Percentiles rank a stretch among this genome's conserved stretches.
phyloP scores from a whole-genome alignment of 2,888 invertebrate genomes.

The Hemaris fuciformis region DNA sequence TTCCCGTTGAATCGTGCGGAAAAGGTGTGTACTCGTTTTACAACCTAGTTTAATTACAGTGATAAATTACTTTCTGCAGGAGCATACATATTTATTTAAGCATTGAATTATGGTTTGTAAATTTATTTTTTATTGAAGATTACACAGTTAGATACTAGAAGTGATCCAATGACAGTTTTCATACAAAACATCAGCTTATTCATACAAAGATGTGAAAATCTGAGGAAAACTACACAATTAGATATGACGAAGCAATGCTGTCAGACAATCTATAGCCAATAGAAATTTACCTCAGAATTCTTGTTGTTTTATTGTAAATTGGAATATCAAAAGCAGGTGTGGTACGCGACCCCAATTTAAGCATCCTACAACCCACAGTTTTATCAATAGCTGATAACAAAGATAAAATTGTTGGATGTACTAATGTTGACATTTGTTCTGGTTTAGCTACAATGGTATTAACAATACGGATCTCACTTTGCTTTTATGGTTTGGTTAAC shows the following conservation, averaged over 20 bases:
- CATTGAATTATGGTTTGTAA: neutral
- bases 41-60: neutral
- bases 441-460: constrained; percentile 15
- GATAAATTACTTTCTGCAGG: neutral
- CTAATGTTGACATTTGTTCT: constrained; percentile 35
- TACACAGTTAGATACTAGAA: neutral
- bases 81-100: neutral
- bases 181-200: neutral
- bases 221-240: neutral
- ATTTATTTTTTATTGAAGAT: neutral
- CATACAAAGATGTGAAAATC: neutral
- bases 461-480: constrained; percentile 18
- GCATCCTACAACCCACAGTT: constrained; percentile 53
- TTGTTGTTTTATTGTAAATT: neutral
- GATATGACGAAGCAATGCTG: neutral
- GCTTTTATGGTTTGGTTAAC: constrained; percentile 33
- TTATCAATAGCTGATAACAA: constrained; percentile 73
- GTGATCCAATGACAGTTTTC: neutral
- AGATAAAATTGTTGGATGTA: constrained; percentile 71
- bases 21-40: constrained; percentile 9
- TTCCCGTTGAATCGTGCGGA: neutral
- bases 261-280: neutral
- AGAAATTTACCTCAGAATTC: neutral
- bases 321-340: constrained; percentile 41
- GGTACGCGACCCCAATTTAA: constrained; percentile 68